phyloP scores from a whole-genome alignment of 2,113 vertebrate genomes.

The Raja brachyura region DNA sequence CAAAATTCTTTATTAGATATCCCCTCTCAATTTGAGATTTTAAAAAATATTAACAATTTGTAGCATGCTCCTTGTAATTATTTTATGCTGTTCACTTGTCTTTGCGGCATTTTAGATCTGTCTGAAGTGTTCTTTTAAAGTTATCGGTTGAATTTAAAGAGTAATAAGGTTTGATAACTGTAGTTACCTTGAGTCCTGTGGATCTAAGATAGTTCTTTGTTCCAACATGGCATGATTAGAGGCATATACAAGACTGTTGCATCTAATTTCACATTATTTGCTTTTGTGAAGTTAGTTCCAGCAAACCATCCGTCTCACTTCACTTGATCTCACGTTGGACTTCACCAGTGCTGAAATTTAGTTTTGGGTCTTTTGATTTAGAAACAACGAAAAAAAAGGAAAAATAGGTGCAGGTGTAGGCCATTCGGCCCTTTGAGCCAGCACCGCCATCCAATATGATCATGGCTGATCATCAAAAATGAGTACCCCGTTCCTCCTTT shows the following conservation, averaged over 20 bases:
- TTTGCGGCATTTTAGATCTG: neutral
- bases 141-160: neutral
- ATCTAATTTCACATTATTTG: neutral
- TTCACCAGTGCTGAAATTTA: no score
- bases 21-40: neutral
- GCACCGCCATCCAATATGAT: no score
- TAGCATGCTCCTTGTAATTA: neutral
- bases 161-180: neutral
- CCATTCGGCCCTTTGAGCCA: no score
- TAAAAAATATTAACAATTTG: neutral
- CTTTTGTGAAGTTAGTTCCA: slow-evolving; percentile 13
- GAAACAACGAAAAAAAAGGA: no score
- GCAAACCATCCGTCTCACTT: neutral
- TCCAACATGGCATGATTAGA: neutral
- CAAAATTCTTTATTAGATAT: neutral
- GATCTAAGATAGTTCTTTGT: no score
- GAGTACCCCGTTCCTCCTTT: no score
- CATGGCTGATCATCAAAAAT: no score
- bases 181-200: neutral
- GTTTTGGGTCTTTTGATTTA: neutral
- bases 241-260: neutral
- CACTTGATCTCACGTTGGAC: neutral
- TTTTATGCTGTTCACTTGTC: neutral
- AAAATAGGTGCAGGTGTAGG: no score
- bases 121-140: neutral